Evolutionary conservation across 2,113 vertebrate species (phyloP).

Genomic region (Fulica atra): DNA sequence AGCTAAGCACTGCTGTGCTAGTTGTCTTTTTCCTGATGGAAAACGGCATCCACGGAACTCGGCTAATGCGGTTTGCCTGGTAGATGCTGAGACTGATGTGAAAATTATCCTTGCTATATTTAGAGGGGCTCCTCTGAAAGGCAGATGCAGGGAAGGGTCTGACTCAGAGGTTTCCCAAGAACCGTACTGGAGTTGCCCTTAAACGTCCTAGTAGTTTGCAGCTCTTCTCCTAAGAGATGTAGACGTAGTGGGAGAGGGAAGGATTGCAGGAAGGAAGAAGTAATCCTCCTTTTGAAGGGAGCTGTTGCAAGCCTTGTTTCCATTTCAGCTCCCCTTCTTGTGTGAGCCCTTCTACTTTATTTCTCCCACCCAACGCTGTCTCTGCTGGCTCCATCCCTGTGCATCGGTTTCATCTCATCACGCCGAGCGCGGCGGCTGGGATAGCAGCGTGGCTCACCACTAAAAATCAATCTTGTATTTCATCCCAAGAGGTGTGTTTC

Average conservation of each 20-base stretch:
- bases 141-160: neutral
- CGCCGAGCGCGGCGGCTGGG: neutral
- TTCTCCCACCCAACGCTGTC: neutral
- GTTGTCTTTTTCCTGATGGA: slow-evolving; percentile 73
- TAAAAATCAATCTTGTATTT: slow-evolving; percentile 67
- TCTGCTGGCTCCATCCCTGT: neutral
- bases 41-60: slow-evolving; percentile 66
- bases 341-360: neutral
- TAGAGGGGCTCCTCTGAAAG: slow-evolving; percentile 16
- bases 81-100: slow-evolving; percentile 53
- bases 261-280: neutral
- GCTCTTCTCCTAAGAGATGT: neutral
- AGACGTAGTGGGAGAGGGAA: neutral
- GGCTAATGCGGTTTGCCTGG: slow-evolving; percentile 52
- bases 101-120: slow-evolving; percentile 44
- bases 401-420: neutral
- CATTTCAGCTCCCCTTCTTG: neutral
- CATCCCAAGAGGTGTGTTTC: slow-evolving; percentile 64
- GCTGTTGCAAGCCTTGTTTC: neutral
- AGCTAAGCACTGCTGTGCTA: slow-evolving; percentile 65
- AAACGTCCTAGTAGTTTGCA: neutral
- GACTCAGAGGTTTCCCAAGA: neutral
- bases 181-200: neutral
- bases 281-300: neutral
- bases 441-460: slow-evolving; percentile 14